Evolutionary conservation across 2,113 vertebrate genomes (phyloP), one percentile per base, ranked within the genome.

Genomic region (Ibidorhyncha struthersii): DNA sequence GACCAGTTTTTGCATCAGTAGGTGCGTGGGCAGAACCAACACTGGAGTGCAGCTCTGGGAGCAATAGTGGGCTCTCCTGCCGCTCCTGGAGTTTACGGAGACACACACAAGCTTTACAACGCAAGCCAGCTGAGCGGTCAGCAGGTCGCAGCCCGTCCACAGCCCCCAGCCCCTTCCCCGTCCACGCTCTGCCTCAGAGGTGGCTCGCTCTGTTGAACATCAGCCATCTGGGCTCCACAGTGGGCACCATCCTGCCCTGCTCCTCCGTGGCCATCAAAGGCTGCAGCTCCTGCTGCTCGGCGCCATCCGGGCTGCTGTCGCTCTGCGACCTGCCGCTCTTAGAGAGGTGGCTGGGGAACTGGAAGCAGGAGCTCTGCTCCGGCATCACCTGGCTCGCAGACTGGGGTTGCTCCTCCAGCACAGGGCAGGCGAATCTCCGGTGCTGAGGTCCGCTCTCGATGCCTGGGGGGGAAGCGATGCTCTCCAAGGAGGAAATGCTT

Each of bases 401-500:
- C 94, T 53, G 97, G 93, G 98, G 88, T 12, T 86, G 55, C 93
- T 98, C 90, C 38, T 98, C 94, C 86, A 98, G 96, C 32, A 98
- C 97, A 27, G 98, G 97, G 47, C 98, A 98, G 89, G 97, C 74
- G 0, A 94, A 97, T 47, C 95, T 98, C 62, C 98, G 91, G 14
- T 98, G 98, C 18, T 98, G 98, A 83, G 98, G 97, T 94, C n/a
- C 34, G 4, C 96, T 98, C n/a, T 98, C 90, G 0, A 94, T 96
- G n/a, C 98, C 98, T 0, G 99, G 98, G 0, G 99, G 99, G 9
- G 99, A 99, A n/a, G 99, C 98, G 14, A 99, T 97, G 96, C 99
- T 99, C 97, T 99, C 99, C 93, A 99, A 96, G 62, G 99, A 99
- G 6, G 99, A 99, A 96, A 99, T 99, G 97, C 99, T 99, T 98